Percentiles rank a stretch among this genome's conserved stretches.
These are phyloP conservation scores for Tenthredo notha DNA, from an alignment of 2,888 invertebrate species.

Conservation along the genomic window DNA sequence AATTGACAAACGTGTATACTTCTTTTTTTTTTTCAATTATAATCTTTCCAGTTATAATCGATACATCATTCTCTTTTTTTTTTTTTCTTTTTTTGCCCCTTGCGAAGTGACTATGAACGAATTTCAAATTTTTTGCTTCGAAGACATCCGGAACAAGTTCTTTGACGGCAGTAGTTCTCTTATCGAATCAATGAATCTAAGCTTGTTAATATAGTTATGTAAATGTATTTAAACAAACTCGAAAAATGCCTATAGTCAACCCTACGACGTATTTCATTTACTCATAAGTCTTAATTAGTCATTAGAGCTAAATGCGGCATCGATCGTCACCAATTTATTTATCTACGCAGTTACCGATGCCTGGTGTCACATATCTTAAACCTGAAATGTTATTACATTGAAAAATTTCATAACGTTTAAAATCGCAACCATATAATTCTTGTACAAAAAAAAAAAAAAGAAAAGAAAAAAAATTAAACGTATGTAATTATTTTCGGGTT, in stretches of 20 bases:
- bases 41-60: too few relatives aligned
- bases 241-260: too few relatives aligned
- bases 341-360: neutral
- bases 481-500: neutral
- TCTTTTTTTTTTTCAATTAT: neutral
- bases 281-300: neutral
- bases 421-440: neutral
- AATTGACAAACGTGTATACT: neutral
- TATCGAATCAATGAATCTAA: neutral
- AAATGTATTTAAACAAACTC: neutral
- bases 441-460: neutral
- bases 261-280: neutral
- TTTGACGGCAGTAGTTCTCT: neutral
- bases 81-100: neutral
- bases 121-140: too few relatives aligned
- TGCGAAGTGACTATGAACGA: too few relatives aligned
- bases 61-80: neutral
- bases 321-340: constrained; percentile 8
- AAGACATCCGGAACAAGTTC: neutral
- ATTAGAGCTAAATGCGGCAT: constrained; percentile 51
- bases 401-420: neutral
- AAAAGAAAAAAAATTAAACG: too few relatives aligned
- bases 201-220: neutral
- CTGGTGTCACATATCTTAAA: neutral
- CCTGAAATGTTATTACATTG: neutral